Percentiles rank a stretch among this genome's conserved stretches.
phyloP scores from a whole-genome alignment of 2,797 vertebrate genomes.

The Mus caroli region DNA sequence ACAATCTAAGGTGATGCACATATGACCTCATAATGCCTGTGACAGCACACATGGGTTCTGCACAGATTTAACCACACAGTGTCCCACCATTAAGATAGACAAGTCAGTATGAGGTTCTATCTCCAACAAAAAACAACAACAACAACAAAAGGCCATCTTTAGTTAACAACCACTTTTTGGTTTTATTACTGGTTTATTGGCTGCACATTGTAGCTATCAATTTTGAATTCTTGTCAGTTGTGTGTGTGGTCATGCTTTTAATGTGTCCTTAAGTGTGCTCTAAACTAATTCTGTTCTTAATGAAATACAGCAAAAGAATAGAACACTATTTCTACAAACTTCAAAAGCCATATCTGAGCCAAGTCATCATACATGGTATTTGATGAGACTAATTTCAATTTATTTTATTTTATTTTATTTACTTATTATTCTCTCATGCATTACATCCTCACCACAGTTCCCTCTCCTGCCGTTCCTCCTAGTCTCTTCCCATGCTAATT shows the following conservation, averaged over 20 bases:
- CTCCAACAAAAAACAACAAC: neutral
- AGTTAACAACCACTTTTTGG: neutral
- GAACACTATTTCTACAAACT: conserved; percentile 65
- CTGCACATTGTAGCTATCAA: neutral
- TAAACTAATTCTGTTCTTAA: neutral
- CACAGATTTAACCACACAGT: neutral
- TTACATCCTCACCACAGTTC: neutral
- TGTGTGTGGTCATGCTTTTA: neutral
- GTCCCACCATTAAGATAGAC: neutral
- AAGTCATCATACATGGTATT: neutral
- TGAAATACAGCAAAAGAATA: conserved; percentile 38
- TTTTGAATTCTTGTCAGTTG: neutral
- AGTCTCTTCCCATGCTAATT: too few species aligned
- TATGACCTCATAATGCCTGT: neutral
- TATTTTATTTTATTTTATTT: neutral
- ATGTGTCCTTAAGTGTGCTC: neutral
- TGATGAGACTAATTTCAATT: conserved; percentile 62
- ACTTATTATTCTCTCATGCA: neutral
- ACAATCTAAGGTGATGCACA: neutral
- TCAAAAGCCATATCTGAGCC: conserved; percentile 45
- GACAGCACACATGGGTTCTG: neutral
- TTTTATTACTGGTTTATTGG: neutral
- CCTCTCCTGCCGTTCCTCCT: neutral
- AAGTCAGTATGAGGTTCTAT: neutral
- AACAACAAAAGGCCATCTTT: too few species aligned